Evolutionary conservation across 2,797 vertebrate genomes (phyloP).

Genomic region (Danio aesculapii): DNA sequence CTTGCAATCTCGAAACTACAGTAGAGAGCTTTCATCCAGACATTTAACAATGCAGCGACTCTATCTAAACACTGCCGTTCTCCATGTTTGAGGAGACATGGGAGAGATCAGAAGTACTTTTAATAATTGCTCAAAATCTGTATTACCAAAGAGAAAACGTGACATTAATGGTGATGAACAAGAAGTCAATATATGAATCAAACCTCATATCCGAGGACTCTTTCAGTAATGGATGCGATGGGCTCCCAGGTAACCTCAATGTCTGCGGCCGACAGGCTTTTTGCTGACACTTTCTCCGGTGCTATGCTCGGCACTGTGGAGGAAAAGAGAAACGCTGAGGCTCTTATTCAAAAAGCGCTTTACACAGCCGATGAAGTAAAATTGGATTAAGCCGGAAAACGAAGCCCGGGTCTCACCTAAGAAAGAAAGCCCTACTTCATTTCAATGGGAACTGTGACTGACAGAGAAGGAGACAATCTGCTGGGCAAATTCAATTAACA

Average conservation of each 20-base stretch:
- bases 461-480: conserved; percentile 81
- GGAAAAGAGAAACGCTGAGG: conserved; percentile 54
- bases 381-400: conserved; percentile 68
- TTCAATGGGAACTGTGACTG: conserved; percentile 80
- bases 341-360: conserved; percentile 45
- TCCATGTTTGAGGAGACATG: neutral
- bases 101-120: conserved; percentile 15
- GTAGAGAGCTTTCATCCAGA: conserved; percentile 39
- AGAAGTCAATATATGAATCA: conserved; percentile 28
- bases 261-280: conserved; percentile 87
- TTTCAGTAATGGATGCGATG: conserved; percentile 83
- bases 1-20: conserved; percentile 69
- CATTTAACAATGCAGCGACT: conserved; percentile 22
- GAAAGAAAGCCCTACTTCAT: conserved; percentile 68
- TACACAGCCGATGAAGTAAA: conserved; percentile 61
- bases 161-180: neutral
- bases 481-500: conserved; percentile 82
- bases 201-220: conserved; percentile 95
- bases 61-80: conserved; percentile 11
- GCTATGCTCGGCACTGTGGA: conserved; percentile 86
- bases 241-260: conserved; percentile 89
- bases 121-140: conserved; percentile 1
- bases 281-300: conserved; percentile 82
- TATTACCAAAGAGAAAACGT: conserved; percentile 13
- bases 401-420: conserved; percentile 72